phyloP scores from a whole-genome alignment of 2,888 invertebrate species.

The Sinotaia quadrata region DNA sequence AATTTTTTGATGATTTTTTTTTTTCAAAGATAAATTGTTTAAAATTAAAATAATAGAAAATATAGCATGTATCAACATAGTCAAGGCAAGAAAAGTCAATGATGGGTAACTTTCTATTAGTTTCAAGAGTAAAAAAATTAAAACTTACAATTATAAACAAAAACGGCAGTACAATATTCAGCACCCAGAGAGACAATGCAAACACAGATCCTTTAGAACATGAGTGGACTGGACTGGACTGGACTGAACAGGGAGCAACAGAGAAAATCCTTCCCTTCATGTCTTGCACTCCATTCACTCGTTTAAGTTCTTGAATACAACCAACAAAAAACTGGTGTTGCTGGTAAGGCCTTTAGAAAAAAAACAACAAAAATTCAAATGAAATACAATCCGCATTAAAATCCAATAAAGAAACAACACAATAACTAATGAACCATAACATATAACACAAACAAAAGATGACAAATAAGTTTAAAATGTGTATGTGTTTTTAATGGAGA shows the following conservation, averaged over 20 bases:
- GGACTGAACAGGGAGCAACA: too few relatives aligned
- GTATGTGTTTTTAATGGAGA: too few relatives aligned
- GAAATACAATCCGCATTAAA: too few relatives aligned
- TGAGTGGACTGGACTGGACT: background rate
- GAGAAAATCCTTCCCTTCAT: slow-evolving; percentile 11
- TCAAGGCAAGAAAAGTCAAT: too few relatives aligned
- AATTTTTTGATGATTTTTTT: too few relatives aligned
- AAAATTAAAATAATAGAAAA: background rate
- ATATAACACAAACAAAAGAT: too few relatives aligned
- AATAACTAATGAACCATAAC: too few relatives aligned
- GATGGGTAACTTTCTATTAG: too few relatives aligned
- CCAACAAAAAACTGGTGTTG: slow-evolving; percentile 15
- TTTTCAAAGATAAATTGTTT: background rate
- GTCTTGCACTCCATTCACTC: background rate
- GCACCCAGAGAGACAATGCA: background rate
- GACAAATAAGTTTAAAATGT: too few relatives aligned
- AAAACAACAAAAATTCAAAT: background rate
- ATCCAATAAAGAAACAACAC: too few relatives aligned
- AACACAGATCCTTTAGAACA: background rate
- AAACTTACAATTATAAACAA: slow-evolving; percentile 18
- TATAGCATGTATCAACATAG: too few relatives aligned
- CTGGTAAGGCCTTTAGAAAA: slow-evolving; percentile 8
- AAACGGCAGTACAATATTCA: slow-evolving; percentile 6
- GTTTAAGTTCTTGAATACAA: slow-evolving; percentile 4
- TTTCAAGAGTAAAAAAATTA: background rate